Evolutionary conservation across 2,113 vertebrate species (phyloP), one percentile per base, ranked within the genome.

Genomic region (Micronycteris hirsuta): DNA sequence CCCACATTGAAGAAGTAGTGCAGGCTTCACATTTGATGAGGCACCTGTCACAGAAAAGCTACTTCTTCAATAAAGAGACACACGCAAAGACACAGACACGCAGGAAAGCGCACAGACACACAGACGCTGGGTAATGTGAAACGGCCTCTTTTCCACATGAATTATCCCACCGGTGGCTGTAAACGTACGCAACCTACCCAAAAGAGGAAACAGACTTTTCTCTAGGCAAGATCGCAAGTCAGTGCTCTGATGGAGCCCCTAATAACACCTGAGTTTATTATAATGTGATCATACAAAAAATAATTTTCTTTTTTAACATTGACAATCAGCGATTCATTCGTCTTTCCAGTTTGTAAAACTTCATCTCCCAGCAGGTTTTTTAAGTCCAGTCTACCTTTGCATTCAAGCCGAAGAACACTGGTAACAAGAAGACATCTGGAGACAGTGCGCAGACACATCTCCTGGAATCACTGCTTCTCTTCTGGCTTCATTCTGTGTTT

Each of bases 1-100:
- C 0, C 16, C 0, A 2, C 10, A 15, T 1, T 2, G 22, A 20
- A 63, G 58, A 58, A 31, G 15, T 0, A 11, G 63, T 1, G 33
- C 14, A 2, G 26, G 2, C 11, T 38, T 28, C 22, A 45, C 43
- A 61, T 11, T 22, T 3, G n/a, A 41, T 1, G 19, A 76, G 47
- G 47, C n/a, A 17, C 1, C 19, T 11, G 58, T 22, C 22, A 22
- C 16, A 22, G 31, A 19, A n/a, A 36, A 74, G 87, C 22, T 2
- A 2, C 31, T 45, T 63, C 63, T 31, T 17, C 4, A 54, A 19
- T 15, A 31, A 52, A 52, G 41, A 58, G 38, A 22, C n/a, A 24
- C n/a, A 74, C 41, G 15, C 17, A 7, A 1, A 54, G 3, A 52
- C 1, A 63, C 6, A 70, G 6, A 41, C 2, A 52, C 6, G 49